Base-by-base conservation (phyloP, 1,140 invertebrate genomes). In the Ips nitidus region DNA sequence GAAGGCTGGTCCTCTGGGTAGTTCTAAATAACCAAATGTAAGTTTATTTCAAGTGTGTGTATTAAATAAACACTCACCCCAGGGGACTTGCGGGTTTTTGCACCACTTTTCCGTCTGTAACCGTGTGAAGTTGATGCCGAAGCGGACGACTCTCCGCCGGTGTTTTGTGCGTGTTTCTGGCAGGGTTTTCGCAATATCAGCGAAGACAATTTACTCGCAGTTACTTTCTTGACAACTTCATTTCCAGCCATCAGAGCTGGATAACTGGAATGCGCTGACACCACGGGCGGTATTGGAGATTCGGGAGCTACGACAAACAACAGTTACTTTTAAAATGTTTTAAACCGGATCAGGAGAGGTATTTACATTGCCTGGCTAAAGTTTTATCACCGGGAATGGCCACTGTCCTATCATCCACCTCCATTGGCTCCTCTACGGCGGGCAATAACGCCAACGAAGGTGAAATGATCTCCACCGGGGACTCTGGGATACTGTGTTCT, bases 231-330 rank as follows among this genome's bases (percentile, higher is more conserved):
- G 22, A 59, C 82, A n/a, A 87, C 81, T 79, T 86, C 86, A 45
- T 83, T 87, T 3, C 84, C 85, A 1, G 84, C 83, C 69, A 84
- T 77, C 42, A 86, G 79, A 2, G 83, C 81, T 2, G 81, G 82
- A 22, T 80, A 81, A 69, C 81, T 80, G 66, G 78, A 75, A 5
- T 80, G 72, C 52, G 83, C 79, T 40, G 81, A 82, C 65, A 86
- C 78, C 40, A 83, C 81, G 8, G 79, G 77, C 1, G 74, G 7
- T 42, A 39, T 57, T 1, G 57, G 63, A 58, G 62, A 41, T 41
- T 66, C 71, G 2, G 57, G 37, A 45, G 38, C 57, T 58, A 59
- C 22, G 22, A 22, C 22, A 65, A 57, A 42, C 36, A 50, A 70
- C 58, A 52, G 5, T 56, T 37, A 55, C 6, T 55, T 50, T 50